These are phyloP conservation scores for Nettapus auritus DNA, from an alignment of 2,113 vertebrate genomes.

Conservation along the genomic window DNA sequence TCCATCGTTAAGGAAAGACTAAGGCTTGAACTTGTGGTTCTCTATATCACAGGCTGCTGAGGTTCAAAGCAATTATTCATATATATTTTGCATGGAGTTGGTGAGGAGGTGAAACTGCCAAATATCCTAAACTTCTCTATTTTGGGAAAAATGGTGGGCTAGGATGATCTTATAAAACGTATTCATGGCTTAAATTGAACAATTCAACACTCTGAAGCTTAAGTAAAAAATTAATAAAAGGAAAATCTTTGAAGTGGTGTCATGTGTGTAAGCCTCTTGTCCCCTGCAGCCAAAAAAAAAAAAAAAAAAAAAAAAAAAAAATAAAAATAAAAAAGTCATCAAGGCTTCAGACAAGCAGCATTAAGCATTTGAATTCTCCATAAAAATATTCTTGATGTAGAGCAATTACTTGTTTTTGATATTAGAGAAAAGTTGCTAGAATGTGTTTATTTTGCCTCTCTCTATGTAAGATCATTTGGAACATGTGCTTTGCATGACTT, in stretches of 20 bases:
- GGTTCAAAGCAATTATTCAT: constrained; percentile 65
- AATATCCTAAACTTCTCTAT: constrained; percentile 66
- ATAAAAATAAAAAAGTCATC: constrained; percentile 26
- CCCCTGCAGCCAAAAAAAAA: constrained; percentile 62
- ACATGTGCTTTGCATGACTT: background rate
- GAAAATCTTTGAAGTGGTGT: constrained; percentile 72
- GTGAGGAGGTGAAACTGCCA: constrained; percentile 59
- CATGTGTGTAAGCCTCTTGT: constrained; percentile 65
- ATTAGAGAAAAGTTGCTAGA: constrained; percentile 56
- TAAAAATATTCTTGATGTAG: constrained; percentile 53
- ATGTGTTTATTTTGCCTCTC: constrained; percentile 46
- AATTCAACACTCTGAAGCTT: constrained; percentile 69
- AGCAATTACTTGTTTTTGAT: constrained; percentile 53
- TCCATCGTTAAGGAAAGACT: constrained; percentile 47
- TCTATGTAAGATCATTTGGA: background rate
- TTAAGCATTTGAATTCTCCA: constrained; percentile 51
- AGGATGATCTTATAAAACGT: constrained; percentile 55
- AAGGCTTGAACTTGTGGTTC: constrained; percentile 57
- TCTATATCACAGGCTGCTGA: constrained; percentile 41
- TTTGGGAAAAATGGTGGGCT: constrained; percentile 57
- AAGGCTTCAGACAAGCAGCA: constrained; percentile 66
- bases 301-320: constrained; percentile 36
- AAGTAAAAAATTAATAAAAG: constrained; percentile 63
- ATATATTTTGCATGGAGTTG: constrained; percentile 47
- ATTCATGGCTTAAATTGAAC: constrained; percentile 66